Percentiles rank a stretch among this genome's conserved stretches.
phyloP scores from a whole-genome alignment of 2,113 vertebrate genomes.

The Brevimyrus niger region DNA sequence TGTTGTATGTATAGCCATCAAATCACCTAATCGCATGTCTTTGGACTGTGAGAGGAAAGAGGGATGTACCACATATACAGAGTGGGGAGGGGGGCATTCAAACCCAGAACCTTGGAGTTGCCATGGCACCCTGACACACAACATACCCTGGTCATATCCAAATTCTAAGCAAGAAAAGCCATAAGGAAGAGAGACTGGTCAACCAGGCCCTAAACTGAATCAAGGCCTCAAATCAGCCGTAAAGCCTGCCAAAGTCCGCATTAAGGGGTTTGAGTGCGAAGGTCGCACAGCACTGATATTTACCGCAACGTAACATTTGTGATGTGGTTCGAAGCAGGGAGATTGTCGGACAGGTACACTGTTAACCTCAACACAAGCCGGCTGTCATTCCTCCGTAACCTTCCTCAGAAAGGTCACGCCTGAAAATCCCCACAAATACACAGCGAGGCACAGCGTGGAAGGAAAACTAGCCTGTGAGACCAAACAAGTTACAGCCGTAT shows the following conservation, averaged over 20 bases:
- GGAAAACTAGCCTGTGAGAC: background rate
- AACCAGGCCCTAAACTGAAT: background rate
- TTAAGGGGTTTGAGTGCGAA: too few species aligned
- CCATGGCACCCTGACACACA: background rate
- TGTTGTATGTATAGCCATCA: background rate
- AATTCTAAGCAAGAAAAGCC: background rate
- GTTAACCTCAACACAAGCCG: background rate
- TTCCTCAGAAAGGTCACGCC: background rate
- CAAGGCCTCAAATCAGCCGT: background rate
- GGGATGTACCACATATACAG: background rate
- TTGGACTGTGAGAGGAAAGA: background rate
- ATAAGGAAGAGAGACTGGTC: background rate
- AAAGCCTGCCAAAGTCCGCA: background rate
- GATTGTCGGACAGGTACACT: conserved; percentile 9
- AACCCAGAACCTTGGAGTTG: background rate
- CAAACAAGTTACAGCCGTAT: background rate
- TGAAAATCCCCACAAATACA: background rate
- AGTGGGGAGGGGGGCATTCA: background rate
- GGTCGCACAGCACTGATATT: background rate
- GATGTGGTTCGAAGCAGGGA: background rate
- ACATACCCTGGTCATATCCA: background rate
- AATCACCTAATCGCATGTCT: background rate
- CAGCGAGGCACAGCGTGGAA: background rate
- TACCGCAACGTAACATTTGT: background rate
- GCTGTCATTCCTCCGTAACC: background rate